Evolutionary conservation across 1,140 invertebrate species (phyloP).

Genomic region (Pissodes strobi): DNA sequence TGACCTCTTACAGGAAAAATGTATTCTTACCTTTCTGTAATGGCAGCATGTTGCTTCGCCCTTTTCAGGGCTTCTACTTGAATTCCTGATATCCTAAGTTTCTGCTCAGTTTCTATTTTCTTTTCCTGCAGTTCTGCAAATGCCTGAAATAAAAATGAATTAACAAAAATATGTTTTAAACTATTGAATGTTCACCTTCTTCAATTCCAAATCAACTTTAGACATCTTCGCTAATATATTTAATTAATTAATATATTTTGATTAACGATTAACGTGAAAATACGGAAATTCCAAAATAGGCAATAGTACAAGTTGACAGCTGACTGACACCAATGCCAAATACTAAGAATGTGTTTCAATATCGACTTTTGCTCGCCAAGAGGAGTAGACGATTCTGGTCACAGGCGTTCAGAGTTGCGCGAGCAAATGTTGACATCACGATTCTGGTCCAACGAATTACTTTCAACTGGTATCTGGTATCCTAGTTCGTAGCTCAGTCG

Average conservation of each 20-base stretch:
- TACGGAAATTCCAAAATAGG: neutral
- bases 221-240: conserved; percentile 47
- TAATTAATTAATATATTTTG: neutral
- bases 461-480: too few species aligned
- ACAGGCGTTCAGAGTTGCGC: too few species aligned
- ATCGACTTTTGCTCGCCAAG: too few species aligned
- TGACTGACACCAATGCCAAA: too few species aligned
- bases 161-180: conserved; percentile 4
- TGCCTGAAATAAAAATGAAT: conserved; percentile 60
- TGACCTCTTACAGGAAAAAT: neutral
- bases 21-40: conserved; percentile 65
- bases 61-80: conserved; percentile 76
- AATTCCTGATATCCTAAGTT: conserved; percentile 76
- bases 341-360: too few species aligned
- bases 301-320: too few species aligned
- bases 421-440: too few species aligned
- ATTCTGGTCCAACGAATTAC: too few species aligned
- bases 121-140: conserved; percentile 84
- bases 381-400: too few species aligned
- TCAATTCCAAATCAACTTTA: conserved; percentile 54
- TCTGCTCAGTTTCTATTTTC: conserved; percentile 78
- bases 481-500: too few species aligned
- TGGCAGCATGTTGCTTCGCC: conserved; percentile 69
- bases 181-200: conserved; percentile 44
- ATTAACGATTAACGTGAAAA: too few species aligned